Base-by-base conservation (phyloP, 1,140 invertebrate genomes). In the Hormaphis cornu region DNA sequence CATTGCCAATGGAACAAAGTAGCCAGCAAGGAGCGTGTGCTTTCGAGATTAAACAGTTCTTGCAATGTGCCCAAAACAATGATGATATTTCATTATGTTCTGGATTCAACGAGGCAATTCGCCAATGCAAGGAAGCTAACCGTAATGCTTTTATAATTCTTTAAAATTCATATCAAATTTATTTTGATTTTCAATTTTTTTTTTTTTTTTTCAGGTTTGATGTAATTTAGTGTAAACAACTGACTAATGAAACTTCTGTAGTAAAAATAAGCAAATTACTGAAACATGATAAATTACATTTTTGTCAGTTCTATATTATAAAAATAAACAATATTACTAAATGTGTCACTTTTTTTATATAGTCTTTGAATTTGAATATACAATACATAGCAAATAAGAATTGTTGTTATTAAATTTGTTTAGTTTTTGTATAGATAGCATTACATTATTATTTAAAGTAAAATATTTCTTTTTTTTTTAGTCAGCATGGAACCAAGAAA, bases 21-120 rank as follows among this genome's bases (percentile, higher is more conserved):
- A 46, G 24, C 40, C 42, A 85, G 50, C 81, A 82, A 1, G 80
- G 89, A 10, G 84, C 88, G 3, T 93, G 91, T 76, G 84, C 87
- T n/a, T 93, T 87, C 86, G 92, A 95, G 79, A 84, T 94, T 42
- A 88, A 89, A 74, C 90, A 94, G 76, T 95, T 95, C 80, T 79
- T 95, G 18, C 85, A 93, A 72, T 95, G 92, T 76, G 90, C 91
- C 53, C 85, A 91, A 75, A 86, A 86, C 48, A 90, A 94, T 75
- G 82, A 83, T 33, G 93, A 95, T 78, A 77, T 96, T 8, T 83
- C 85, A 4, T 82, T 96, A 2, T 96, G 93, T 76, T 87, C 93
- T 74, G 93, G 92, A 50, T 96, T 96, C 79, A 95, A 95, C 77
- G 91, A 95, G 79, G 92, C 90, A 69, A 81, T 96, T 71, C 87